Percentiles rank a stretch among this genome's conserved stretches.
phyloP scores from a whole-genome alignment of 2,888 invertebrate species.

The Torymus tubicola region DNA sequence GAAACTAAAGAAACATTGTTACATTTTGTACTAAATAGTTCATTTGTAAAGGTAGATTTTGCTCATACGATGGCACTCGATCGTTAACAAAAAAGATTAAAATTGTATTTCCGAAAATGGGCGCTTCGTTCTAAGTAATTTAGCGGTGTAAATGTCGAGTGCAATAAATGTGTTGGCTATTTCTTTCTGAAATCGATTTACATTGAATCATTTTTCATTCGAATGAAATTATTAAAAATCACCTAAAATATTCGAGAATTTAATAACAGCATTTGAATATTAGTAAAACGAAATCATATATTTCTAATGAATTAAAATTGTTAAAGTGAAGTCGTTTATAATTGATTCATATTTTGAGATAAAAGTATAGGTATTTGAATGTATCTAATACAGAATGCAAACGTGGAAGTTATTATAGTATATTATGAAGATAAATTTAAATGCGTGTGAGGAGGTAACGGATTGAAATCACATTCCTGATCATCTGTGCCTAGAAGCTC shows the following conservation, averaged over 20 bases:
- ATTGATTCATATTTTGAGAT: slow-evolving; percentile 23
- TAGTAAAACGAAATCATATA: slow-evolving; percentile 9
- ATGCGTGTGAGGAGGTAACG: slow-evolving; percentile 8
- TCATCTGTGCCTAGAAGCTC: slow-evolving; percentile 50
- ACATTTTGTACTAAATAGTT: no score
- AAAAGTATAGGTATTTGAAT: neutral
- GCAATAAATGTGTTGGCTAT: slow-evolving; percentile 29
- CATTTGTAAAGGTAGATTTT: no score
- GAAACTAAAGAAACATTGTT: no score
- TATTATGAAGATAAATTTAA: slow-evolving; percentile 27
- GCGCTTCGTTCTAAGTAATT: neutral
- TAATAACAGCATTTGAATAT: slow-evolving; percentile 10
- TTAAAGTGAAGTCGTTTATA: slow-evolving; percentile 24
- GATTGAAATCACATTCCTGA: slow-evolving; percentile 45
- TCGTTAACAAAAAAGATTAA: no score
- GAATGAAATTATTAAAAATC: neutral
- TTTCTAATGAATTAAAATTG: slow-evolving; percentile 20
- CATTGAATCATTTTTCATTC: no score
- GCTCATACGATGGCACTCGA: no score
- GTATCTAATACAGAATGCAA: neutral
- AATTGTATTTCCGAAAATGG: no score
- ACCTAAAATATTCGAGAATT: neutral
- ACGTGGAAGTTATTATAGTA: neutral
- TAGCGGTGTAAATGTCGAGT: slow-evolving; percentile 21
- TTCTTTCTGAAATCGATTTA: neutral